Conservation (phyloP, 2,888 invertebrate genomes). For the Hypolimnas misippus region DNA sequence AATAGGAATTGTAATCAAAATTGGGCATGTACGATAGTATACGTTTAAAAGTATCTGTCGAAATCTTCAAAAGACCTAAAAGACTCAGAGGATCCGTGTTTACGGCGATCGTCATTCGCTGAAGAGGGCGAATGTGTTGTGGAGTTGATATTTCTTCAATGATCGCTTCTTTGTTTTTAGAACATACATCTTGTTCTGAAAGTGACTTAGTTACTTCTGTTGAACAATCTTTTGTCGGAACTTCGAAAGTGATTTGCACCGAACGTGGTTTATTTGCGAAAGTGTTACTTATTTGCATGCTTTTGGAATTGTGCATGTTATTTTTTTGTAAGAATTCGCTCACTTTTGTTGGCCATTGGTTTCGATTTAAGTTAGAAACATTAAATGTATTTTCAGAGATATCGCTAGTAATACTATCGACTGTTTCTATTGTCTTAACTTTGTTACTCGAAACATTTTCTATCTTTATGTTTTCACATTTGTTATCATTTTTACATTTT, state of each 20-base stretch:
- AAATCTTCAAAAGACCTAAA: slow-evolving; percentile 59
- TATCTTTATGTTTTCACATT: not conserved
- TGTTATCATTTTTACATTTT: not conserved
- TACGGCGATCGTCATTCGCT: slow-evolving; percentile 61
- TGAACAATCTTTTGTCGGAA: slow-evolving; percentile 63
- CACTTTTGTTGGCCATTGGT: not conserved
- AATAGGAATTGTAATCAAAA: slow-evolving; percentile 56
- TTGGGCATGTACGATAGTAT: slow-evolving; percentile 62
- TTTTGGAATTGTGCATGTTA: not conserved
- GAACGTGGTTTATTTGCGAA: slow-evolving; percentile 45
- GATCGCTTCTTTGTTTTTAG: slow-evolving; percentile 16
- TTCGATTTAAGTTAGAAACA: not conserved
- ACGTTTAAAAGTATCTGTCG: slow-evolving; percentile 60
- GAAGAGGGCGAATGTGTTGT: slow-evolving; percentile 18
- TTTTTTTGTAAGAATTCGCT: slow-evolving; percentile 11
- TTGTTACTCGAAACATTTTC: slow-evolving; percentile 2
- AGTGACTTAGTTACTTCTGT: slow-evolving; percentile 60
- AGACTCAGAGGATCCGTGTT: slow-evolving; percentile 73
- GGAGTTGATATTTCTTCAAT: slow-evolving; percentile 43
- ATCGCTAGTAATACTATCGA: slow-evolving; percentile 40
- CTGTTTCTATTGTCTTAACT: slow-evolving; percentile 43
- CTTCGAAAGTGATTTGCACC: slow-evolving; percentile 55
- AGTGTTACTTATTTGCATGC: not conserved
- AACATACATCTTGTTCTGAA: slow-evolving; percentile 16
- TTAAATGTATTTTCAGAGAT: slow-evolving; percentile 39